Evolutionary conservation across 2,888 invertebrate species (phyloP).

Genomic region (Drosophila lutescens): DNA sequence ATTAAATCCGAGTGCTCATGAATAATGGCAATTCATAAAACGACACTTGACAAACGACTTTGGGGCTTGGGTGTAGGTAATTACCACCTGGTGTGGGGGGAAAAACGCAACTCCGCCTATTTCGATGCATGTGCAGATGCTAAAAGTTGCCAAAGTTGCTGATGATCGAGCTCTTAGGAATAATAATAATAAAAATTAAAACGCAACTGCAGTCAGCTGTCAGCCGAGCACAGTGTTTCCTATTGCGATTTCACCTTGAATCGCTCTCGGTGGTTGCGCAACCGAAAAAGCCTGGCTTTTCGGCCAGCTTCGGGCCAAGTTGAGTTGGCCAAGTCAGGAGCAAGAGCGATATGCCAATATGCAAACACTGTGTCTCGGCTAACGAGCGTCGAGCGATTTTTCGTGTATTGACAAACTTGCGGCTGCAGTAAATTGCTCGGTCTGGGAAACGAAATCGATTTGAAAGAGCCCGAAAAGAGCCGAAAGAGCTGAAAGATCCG

Average conservation of each 20-base stretch:
- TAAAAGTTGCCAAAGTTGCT: constrained; percentile 22
- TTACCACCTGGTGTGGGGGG: constrained; percentile 19
- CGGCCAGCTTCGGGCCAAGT: constrained; percentile 22
- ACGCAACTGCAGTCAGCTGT: constrained; percentile 52
- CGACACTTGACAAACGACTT: constrained; percentile 15
- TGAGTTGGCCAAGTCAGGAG: constrained; percentile 7
- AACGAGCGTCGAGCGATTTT: constrained; percentile 53
- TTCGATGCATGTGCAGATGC: constrained; percentile 8
- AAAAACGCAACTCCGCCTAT: constrained; percentile 19
- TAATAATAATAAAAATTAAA: constrained; percentile 47
- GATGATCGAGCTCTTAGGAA: constrained; percentile 22
- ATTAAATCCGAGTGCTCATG: constrained; percentile 24
- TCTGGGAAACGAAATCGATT: constrained; percentile 41
- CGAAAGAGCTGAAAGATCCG: constrained; percentile 16
- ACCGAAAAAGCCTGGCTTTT: constrained; percentile 10
- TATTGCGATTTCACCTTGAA: constrained; percentile 71
- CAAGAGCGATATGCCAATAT: constrained; percentile 39
- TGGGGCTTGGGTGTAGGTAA: constrained; percentile 8
- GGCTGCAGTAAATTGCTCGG: constrained; percentile 42
- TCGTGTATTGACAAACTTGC: constrained; percentile 51
- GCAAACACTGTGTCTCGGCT: constrained; percentile 56
- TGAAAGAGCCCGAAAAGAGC: constrained; percentile 14
- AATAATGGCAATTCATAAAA: constrained; percentile 30
- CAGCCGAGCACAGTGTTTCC: constrained; percentile 41
- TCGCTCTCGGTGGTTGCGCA: constrained; percentile 52